Percentiles rank a stretch among this genome's conserved stretches.
Evolutionary conservation across 2,113 vertebrate genomes (phyloP).

Genomic region (Cricetomys ansorgei): DNA sequence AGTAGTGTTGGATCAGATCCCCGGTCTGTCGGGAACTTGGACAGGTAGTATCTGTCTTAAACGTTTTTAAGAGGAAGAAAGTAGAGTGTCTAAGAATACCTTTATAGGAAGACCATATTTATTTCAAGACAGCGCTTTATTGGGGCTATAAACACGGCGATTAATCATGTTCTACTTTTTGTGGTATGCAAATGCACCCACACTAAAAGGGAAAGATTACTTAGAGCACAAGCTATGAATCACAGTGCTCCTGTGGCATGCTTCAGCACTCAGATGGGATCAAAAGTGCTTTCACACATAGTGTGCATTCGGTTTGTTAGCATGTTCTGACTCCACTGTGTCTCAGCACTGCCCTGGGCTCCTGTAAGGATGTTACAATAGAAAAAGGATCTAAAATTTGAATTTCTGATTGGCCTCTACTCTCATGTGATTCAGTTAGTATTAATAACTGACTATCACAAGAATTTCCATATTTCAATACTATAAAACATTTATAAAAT

Average conservation of each 20-base stretch:
- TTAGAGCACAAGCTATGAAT: slow-evolving; percentile 48
- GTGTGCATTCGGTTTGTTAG: slow-evolving; percentile 6
- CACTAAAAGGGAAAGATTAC: slow-evolving; percentile 44
- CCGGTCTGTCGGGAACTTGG: neutral
- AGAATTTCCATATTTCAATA: neutral
- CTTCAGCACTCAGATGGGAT: neutral
- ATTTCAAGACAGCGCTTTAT: slow-evolving; percentile 50
- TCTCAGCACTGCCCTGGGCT: neutral
- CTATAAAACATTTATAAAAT: slow-evolving; percentile 30
- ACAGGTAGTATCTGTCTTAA: slow-evolving; percentile 51
- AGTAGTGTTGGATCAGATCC: slow-evolving; percentile 43
- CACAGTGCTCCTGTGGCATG: neutral
- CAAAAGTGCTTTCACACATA: neutral
- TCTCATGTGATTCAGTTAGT: neutral
- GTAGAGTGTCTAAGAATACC: slow-evolving; percentile 8
- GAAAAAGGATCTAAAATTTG: neutral
- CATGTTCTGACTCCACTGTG: neutral
- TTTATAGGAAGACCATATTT: slow-evolving; percentile 33
- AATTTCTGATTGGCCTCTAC: neutral
- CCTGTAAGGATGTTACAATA: neutral
- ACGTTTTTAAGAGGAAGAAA: slow-evolving; percentile 55
- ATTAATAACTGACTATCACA: slow-evolving; percentile 14
- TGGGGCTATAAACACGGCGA: slow-evolving; percentile 48
- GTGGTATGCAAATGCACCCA: slow-evolving; percentile 40
- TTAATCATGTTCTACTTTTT: slow-evolving; percentile 48